These are phyloP conservation scores for Podarcis cretensis DNA, from an alignment of 2,113 vertebrate genomes.

Conservation along the genomic window DNA sequence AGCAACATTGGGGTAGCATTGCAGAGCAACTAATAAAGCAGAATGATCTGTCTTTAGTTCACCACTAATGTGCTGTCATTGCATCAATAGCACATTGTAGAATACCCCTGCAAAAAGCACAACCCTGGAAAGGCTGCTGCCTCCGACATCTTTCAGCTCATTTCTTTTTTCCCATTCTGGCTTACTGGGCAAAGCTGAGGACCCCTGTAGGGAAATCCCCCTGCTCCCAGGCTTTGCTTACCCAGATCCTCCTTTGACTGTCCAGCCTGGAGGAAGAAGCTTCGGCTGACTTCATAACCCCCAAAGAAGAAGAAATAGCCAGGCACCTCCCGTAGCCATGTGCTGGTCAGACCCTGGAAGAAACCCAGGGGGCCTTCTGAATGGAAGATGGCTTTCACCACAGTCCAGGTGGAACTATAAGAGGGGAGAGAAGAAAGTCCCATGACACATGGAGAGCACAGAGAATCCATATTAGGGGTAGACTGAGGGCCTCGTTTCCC, in stretches of 20 bases:
- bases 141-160: not conserved
- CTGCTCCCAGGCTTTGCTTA: not conserved
- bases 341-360: slow-evolving; percentile 65
- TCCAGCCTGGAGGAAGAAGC: slow-evolving; percentile 51
- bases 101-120: too few species aligned
- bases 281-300: slow-evolving; percentile 61
- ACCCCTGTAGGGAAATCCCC: too few species aligned
- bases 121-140: too few species aligned
- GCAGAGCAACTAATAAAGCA: too few species aligned
- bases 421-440: not conserved
- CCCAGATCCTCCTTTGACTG: slow-evolving; percentile 46
- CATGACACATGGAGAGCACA: too few species aligned
- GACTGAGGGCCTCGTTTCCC: too few species aligned
- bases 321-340: slow-evolving; percentile 65
- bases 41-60: too few species aligned
- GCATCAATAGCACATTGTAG: too few species aligned
- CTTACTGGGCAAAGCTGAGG: not conserved
- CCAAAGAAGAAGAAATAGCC: slow-evolving; percentile 72
- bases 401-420: slow-evolving; percentile 60
- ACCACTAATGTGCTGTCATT: too few species aligned
- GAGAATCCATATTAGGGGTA: too few species aligned
- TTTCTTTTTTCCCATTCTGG: not conserved
- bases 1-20: too few species aligned
- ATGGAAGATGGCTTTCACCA: slow-evolving; percentile 48
- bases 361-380: slow-evolving; percentile 56